phyloP scores from a whole-genome alignment of 1,140 invertebrate genomes.

The Heliconius nattereri region DNA sequence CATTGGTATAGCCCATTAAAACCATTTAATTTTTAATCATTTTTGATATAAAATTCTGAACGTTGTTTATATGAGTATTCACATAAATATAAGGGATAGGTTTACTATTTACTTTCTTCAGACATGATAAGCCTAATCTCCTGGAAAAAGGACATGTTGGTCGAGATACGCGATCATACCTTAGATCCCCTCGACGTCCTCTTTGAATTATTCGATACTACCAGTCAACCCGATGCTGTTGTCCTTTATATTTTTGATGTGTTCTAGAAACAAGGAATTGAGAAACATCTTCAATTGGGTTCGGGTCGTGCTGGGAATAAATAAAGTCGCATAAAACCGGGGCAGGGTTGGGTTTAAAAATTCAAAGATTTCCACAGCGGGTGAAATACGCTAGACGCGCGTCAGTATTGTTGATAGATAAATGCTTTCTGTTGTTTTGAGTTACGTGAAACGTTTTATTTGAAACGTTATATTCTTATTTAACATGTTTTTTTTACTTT shows the following conservation, averaged over 20 bases:
- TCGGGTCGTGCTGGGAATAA: constrained; percentile 34
- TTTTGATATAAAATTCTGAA: constrained; percentile 53
- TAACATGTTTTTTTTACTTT: no score
- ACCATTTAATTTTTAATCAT: no score
- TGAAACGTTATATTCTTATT: neutral
- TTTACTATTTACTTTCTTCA: constrained; percentile 55
- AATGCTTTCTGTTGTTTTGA: neutral
- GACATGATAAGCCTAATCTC: constrained; percentile 68
- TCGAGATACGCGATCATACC: constrained; percentile 42
- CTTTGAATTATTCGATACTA: constrained; percentile 42
- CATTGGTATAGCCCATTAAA: no score
- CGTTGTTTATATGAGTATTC: constrained; percentile 70
- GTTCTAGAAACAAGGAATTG: constrained; percentile 33
- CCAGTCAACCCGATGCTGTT: constrained; percentile 31
- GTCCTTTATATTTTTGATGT: constrained; percentile 38
- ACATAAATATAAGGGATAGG: constrained; percentile 56
- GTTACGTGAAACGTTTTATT: neutral
- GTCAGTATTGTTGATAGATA: constrained; percentile 7
- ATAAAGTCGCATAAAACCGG: constrained; percentile 26
- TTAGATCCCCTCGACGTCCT: constrained; percentile 34
- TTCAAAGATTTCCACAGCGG: constrained; percentile 16
- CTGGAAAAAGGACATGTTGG: constrained; percentile 56
- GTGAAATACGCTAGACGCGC: constrained; percentile 11
- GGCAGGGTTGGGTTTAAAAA: constrained; percentile 18
- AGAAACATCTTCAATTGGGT: constrained; percentile 38